Percentiles rank a stretch among this genome's conserved stretches.
These are phyloP conservation scores for Trididemnum miniatum DNA, from an alignment of 23 tunicate genomes.

Conservation along the genomic window DNA sequence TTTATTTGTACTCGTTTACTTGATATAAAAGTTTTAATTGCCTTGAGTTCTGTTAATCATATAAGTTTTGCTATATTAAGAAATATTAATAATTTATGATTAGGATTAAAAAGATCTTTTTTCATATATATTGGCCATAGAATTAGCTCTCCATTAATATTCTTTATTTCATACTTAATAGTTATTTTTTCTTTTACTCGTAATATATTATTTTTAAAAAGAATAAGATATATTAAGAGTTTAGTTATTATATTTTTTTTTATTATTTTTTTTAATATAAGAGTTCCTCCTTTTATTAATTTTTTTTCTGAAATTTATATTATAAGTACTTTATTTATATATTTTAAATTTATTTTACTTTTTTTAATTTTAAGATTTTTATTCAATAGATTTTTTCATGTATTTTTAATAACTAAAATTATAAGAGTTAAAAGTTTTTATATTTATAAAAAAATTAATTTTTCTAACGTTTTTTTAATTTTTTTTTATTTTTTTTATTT, in stretches of 20 bases:
- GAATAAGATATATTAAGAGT: too few species aligned
- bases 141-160: neutral
- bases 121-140: slow-evolving; percentile 4
- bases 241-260: too few species aligned
- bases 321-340: neutral
- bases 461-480: neutral
- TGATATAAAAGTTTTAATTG: slow-evolving; percentile 6
- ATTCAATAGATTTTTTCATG: neutral
- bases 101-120: neutral
- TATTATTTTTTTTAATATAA: neutral
- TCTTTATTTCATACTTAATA: neutral
- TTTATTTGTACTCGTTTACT: neutral
- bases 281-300: slow-evolving; percentile 23
- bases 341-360: neutral
- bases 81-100: neutral
- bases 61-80: slow-evolving; percentile 16
- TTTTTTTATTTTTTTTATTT: neutral
- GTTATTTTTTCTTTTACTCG: neutral
- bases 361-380: neutral
- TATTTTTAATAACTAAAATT: neutral
- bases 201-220: neutral
- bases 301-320: slow-evolving; percentile 11
- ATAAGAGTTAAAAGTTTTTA: neutral
- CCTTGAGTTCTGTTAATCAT: slow-evolving; percentile 24
- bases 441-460: neutral